Evolutionary conservation across 2,113 vertebrate genomes (phyloP).

Genomic region (Montifringilla adamsi): DNA sequence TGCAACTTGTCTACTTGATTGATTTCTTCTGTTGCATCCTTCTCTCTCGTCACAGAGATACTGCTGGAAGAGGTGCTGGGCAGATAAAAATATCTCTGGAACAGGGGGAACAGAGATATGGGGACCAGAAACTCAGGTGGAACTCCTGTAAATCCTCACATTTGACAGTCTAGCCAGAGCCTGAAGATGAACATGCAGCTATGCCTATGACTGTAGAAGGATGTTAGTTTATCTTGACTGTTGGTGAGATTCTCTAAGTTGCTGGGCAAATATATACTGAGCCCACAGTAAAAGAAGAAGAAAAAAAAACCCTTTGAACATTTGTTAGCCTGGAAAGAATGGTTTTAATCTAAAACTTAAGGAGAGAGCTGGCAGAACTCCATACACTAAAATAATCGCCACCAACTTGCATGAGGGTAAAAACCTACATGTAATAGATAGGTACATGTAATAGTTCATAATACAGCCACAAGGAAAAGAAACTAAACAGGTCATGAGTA

Average conservation of each 20-base stretch:
- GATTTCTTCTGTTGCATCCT: background rate
- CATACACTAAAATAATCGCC: background rate
- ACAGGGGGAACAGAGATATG: background rate
- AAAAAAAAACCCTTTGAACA: background rate
- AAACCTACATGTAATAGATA: background rate
- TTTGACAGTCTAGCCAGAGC: background rate
- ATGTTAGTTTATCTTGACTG: background rate
- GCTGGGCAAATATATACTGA: background rate
- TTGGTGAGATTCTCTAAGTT: background rate
- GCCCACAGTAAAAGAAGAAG: background rate
- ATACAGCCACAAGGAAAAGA: background rate
- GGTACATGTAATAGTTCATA: background rate
- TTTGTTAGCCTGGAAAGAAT: background rate
- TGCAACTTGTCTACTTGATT: background rate
- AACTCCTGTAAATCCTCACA: background rate
- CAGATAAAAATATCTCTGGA: background rate
- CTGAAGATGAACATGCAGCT: background rate
- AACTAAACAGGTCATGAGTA: background rate
- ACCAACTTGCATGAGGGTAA: background rate
- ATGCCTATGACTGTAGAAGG: background rate
- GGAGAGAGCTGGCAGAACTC: background rate
- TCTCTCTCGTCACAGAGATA: background rate
- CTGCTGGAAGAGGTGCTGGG: background rate
- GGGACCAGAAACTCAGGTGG: background rate
- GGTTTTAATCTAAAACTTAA: background rate